A percentile compares a stretch with the other conserved stretches of the same genome.
Evolutionary conservation across 2,888 invertebrate genomes (phyloP).

Genomic region (Nineta flava): DNA sequence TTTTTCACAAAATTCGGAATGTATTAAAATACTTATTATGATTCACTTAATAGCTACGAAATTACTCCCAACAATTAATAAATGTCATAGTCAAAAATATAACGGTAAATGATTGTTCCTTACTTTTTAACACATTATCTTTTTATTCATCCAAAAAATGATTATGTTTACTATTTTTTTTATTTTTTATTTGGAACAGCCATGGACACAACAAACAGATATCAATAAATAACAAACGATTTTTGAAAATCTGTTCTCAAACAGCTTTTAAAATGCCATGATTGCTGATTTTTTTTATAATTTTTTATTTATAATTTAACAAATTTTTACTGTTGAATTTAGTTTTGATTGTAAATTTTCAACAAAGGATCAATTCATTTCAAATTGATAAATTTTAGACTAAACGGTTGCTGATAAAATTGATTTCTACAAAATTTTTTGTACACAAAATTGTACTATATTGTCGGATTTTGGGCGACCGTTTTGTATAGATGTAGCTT

Average conservation of each 20-base stretch:
- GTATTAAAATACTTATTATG: constrained; percentile 8
- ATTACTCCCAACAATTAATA: constrained; percentile 9
- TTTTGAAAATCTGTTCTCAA: no score
- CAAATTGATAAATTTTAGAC: neutral
- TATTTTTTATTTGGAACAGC: neutral
- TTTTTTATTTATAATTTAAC: no score
- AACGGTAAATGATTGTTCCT: constrained; percentile 9
- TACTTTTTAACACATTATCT: constrained; percentile 6
- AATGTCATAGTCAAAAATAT: constrained; percentile 9
- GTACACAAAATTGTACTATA: no score
- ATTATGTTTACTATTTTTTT: constrained; percentile 4
- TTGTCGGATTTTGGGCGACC: no score
- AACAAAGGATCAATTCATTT: neutral
- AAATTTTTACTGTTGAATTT: no score
- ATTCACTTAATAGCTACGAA: constrained; percentile 5
- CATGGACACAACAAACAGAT: neutral
- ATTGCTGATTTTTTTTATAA: no score
- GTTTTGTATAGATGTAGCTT: no score
- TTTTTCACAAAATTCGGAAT: constrained; percentile 9
- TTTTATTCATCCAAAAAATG: constrained; percentile 3
- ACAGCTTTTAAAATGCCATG: no score
- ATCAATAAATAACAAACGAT: no score
- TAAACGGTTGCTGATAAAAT: no score
- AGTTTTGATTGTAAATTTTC: neutral
- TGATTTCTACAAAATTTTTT: no score